Evolutionary conservation across 2,888 invertebrate species (phyloP), one percentile per base, ranked within the genome.

Genomic region (Sceliomorpha sp.): DNA sequence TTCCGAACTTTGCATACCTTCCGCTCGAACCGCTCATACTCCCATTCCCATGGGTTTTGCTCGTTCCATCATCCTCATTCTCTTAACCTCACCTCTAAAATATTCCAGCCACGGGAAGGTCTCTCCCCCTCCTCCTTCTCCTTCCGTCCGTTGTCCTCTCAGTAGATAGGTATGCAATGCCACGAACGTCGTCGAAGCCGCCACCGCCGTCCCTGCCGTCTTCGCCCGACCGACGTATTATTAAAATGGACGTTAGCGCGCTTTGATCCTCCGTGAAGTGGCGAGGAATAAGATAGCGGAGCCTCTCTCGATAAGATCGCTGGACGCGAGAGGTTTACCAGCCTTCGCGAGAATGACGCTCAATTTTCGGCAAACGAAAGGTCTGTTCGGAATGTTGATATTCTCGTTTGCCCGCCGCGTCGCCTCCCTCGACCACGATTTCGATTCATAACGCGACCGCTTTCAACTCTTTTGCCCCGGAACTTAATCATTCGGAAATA

Each of bases 1-100:
- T 84, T 84, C 74, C 56, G 71, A 84, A 84, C 79, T 83, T 80
- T 81, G 77, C 79, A 82, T 79, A 78, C 68, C 77, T 77, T 73
- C 72, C 72, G 69, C 67, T 62, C 27, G 45, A 44, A 40, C 48
- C 50, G 31, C 70, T 45, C 67, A 50, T 48, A 55, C 62, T 50
- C 58, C 47, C 55, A 60, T 68, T 64, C 68, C 72, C 50, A 63
- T 56, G 68, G 55, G 51, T 51, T 45, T 51, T 58, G 44, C 62
- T 58, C 70, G 55, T 56, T 55, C 63, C 63, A 64, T 69, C 69
- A 53, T 58, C 36, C 67, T 36, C 17, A 39, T 55, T 40, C 64
- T 44, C 67, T 60, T 9, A 47, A 51, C 63, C 70, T 72, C 72
- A 74, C 67, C 75, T 73, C 72, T 74, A 72, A 75, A 76, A 80